A percentile compares a stretch with the other conserved stretches of the same genome.
These are phyloP conservation scores for Yponomeuta malinellus DNA, from an alignment of 2,888 invertebrate species.

Conservation along the genomic window DNA sequence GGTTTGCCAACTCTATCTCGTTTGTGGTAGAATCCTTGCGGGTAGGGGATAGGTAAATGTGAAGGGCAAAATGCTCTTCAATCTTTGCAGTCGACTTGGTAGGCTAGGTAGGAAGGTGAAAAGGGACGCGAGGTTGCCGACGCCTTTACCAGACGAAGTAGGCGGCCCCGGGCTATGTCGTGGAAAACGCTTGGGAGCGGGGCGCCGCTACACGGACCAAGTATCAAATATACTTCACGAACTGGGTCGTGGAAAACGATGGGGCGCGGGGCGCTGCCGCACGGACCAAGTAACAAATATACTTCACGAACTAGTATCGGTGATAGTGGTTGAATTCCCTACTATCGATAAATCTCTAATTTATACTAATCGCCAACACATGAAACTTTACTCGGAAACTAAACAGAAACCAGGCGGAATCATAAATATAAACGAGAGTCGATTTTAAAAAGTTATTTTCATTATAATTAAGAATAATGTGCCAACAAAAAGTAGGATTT, in stretches of 20 bases:
- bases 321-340: not conserved
- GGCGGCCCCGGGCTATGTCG: constrained; percentile 60
- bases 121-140: constrained; percentile 69
- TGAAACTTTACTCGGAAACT: too few species aligned
- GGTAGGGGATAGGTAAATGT: not conserved
- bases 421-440: too few species aligned
- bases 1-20: not conserved
- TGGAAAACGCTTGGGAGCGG: constrained; percentile 63
- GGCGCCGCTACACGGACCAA: constrained; percentile 64
- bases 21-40: not conserved
- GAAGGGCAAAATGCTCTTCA: not conserved
- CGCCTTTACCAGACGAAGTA: constrained; percentile 74
- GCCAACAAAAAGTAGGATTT: too few species aligned
- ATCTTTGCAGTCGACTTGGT: not conserved
- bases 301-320: constrained; percentile 64
- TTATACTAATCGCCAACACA: too few species aligned
- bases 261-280: constrained; percentile 57
- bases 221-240: constrained; percentile 50
- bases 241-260: constrained; percentile 4
- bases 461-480: too few species aligned
- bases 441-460: too few species aligned
- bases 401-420: too few species aligned
- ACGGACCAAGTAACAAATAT: constrained; percentile 68
- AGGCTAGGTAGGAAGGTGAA: constrained; percentile 35
- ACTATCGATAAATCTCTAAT: not conserved